These are phyloP conservation scores for Euthynnus affinis DNA, from an alignment of 2,797 vertebrate species.

Conservation along the genomic window DNA sequence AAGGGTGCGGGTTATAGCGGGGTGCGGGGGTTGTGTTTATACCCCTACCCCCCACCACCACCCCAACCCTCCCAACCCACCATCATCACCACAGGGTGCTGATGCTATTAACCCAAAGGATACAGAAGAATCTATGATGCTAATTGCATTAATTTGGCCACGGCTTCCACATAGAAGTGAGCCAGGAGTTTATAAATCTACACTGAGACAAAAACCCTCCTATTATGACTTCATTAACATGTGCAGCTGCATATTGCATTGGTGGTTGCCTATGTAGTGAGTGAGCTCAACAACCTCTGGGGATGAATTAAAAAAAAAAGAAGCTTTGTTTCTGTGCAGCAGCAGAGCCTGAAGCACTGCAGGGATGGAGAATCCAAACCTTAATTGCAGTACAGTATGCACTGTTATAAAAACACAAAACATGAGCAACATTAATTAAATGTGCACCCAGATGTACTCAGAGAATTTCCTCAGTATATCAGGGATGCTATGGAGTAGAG, in stretches of 20 bases:
- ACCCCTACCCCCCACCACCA: constrained; percentile 28
- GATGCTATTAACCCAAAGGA: constrained; percentile 56
- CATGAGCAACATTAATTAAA: neutral
- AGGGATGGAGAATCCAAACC: neutral
- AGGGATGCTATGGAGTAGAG: neutral
- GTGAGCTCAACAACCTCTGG: constrained; percentile 9
- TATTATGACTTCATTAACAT: constrained; percentile 35
- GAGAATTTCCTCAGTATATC: neutral
- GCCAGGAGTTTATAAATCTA: constrained; percentile 15
- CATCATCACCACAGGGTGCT: constrained; percentile 53
- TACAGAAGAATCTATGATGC: constrained; percentile 33
- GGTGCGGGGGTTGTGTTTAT: constrained; percentile 1
- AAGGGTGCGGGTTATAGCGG: constrained; percentile 6
- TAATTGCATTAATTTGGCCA: constrained; percentile 56
- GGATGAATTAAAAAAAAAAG: constrained; percentile 12
- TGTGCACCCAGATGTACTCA: constrained; percentile 3
- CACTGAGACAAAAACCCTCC: constrained; percentile 11
- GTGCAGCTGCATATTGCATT: constrained; percentile 40
- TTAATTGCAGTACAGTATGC: neutral
- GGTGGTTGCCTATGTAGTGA: neutral
- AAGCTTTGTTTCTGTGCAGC: constrained; percentile 25
- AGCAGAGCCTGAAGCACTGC: neutral
- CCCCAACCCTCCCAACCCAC: neutral
- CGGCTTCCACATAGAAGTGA: constrained; percentile 10
- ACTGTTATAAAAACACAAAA: neutral